Percentiles rank a stretch among this genome's conserved stretches.
Conservation (phyloP, 2,113 vertebrate species). For the Hippocampus comes region DNA sequence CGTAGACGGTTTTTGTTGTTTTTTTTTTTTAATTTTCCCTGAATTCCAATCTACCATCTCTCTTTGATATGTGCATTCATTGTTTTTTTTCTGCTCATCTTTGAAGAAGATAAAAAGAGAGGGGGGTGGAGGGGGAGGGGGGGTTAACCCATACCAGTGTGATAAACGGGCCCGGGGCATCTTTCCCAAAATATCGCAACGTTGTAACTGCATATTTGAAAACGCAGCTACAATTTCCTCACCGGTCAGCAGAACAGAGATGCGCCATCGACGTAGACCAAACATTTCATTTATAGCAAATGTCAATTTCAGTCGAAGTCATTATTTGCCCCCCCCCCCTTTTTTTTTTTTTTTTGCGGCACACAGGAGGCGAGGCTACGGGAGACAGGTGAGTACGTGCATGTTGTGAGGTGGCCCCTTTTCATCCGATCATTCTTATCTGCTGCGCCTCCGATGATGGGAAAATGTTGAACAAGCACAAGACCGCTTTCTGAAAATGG, state of each 20-base stretch:
- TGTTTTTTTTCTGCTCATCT: conserved; percentile 26
- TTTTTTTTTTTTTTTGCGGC: conserved; percentile 30
- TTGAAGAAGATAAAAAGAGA: conserved; percentile 43
- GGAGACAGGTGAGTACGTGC: conserved; percentile 62
- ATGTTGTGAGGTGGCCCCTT: conserved; percentile 40
- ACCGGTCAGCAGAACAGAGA: conserved; percentile 55
- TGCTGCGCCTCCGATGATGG: conserved; percentile 42
- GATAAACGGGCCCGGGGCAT: conserved; percentile 40
- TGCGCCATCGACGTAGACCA: conserved; percentile 12
- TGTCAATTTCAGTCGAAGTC: conserved; percentile 42
- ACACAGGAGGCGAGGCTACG: conserved; percentile 56
- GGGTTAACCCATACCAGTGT: conserved; percentile 19
- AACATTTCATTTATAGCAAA: conserved; percentile 40
- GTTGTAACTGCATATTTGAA: conserved; percentile 49
- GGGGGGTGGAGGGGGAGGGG: neutral
- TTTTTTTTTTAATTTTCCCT: neutral
- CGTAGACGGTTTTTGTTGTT: conserved; percentile 27
- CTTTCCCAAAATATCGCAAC: conserved; percentile 38
- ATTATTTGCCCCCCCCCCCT: conserved; percentile 38
- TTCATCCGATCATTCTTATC: conserved; percentile 59
- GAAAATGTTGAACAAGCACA: conserved; percentile 52
- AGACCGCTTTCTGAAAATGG: conserved; percentile 41
- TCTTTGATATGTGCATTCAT: conserved; percentile 45
- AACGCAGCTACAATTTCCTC: conserved; percentile 48
- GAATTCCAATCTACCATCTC: conserved; percentile 24